These are phyloP conservation scores for Xestobium rufovillosum DNA, from an alignment of 2,888 invertebrate species.

Conservation along the genomic window DNA sequence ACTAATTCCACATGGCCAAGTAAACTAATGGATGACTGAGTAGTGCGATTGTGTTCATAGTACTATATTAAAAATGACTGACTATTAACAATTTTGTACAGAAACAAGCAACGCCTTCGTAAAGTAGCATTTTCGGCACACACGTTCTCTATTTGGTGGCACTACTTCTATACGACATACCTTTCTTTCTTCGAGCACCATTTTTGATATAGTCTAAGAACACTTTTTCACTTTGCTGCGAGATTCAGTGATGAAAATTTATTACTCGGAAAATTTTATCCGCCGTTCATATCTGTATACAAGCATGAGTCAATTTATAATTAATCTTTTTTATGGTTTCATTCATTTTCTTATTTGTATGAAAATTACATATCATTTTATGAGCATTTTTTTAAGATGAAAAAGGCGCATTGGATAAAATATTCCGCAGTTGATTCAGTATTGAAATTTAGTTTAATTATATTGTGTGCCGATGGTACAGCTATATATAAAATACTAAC, in stretches of 20 bases:
- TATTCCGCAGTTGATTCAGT: conserved; percentile 6
- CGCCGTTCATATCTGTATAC: too few species aligned
- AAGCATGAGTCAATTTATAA: too few species aligned
- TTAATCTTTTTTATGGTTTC: too few species aligned
- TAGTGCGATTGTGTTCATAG: conserved; percentile 36
- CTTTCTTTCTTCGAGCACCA: not conserved
- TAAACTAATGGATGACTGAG: conserved; percentile 38
- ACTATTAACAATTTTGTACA: conserved; percentile 28
- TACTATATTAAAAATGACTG: conserved; percentile 35
- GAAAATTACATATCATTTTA: not conserved
- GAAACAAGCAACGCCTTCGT: conserved; percentile 23
- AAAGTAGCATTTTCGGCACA: conserved; percentile 10
- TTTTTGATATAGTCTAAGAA: conserved; percentile 37
- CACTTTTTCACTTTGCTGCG: conserved; percentile 26
- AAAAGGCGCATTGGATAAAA: not conserved
- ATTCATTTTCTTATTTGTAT: not conserved
- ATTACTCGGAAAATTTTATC: too few species aligned
- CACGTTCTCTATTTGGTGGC: not conserved
- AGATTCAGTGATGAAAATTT: too few species aligned
- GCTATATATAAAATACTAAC: conserved; percentile 40
- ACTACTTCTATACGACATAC: not conserved
- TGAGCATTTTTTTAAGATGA: not conserved
- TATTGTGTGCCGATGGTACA: conserved; percentile 25
- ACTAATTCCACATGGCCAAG: conserved; percentile 45
- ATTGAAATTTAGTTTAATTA: conserved; percentile 17